These are phyloP conservation scores for Meiosimyza decipiens DNA, from an alignment of 2,888 invertebrate species.

Conservation along the genomic window DNA sequence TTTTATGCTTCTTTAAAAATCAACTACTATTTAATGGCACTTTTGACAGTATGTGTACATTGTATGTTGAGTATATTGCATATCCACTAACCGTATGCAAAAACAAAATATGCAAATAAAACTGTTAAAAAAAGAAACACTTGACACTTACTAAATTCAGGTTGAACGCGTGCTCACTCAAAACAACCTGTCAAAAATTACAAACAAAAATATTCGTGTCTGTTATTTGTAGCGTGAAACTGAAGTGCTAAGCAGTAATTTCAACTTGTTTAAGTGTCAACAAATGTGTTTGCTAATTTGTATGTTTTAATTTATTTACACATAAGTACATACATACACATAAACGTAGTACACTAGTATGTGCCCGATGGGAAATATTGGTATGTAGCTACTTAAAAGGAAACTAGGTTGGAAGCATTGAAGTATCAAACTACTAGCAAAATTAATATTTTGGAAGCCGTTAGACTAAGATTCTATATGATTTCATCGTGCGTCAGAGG, in stretches of 20 bases:
- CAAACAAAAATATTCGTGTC: background rate
- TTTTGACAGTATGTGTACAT: background rate
- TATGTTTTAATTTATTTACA: background rate
- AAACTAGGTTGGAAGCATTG: no score
- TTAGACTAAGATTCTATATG: no score
- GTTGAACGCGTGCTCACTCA: constrained; percentile 6
- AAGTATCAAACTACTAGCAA: no score
- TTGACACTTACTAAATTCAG: constrained; percentile 1
- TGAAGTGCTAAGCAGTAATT: constrained; percentile 11
- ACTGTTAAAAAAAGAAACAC: background rate
- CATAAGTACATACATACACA: no score
- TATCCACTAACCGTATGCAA: background rate
- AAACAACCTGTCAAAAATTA: background rate
- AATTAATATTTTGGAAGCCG: no score
- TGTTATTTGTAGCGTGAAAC: background rate
- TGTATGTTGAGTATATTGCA: background rate
- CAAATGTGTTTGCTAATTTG: background rate
- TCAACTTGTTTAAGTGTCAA: constrained; percentile 1
- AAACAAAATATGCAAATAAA: background rate
- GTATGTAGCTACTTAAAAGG: no score
- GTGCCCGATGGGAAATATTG: no score
- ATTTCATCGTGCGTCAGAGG: no score
- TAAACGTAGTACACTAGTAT: no score
- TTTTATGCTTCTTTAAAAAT: no score
- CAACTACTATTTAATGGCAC: no score